Percentiles rank a stretch among this genome's conserved stretches.
phyloP scores from a whole-genome alignment of 2,888 invertebrate genomes.

The Hecatera dysodea region DNA sequence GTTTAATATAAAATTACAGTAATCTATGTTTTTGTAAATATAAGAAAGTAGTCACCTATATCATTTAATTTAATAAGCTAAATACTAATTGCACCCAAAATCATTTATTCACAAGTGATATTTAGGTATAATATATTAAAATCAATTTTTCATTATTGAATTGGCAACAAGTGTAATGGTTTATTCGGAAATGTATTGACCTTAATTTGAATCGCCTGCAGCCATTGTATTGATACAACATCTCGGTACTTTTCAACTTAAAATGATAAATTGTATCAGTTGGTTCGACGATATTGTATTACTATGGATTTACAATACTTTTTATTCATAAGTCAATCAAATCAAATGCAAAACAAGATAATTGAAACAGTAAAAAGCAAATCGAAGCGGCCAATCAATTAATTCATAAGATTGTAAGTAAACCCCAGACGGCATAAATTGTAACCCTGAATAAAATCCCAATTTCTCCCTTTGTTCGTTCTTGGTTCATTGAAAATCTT shows the following conservation, averaged over 20 bases:
- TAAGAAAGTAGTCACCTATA: too few relatives aligned
- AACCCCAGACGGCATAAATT: constrained; percentile 65
- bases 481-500: constrained; percentile 78
- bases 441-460: constrained; percentile 69
- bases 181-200: neutral
- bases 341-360: constrained; percentile 47
- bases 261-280: neutral
- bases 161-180: constrained; percentile 42
- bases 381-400: constrained; percentile 67
- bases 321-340: constrained; percentile 19
- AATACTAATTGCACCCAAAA: neutral
- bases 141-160: constrained; percentile 8
- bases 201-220: constrained; percentile 19
- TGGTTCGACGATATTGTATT: too few relatives aligned
- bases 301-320: neutral
- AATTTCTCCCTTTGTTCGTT: constrained; percentile 78
- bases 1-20: neutral
- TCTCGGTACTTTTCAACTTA: neutral
- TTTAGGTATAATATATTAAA: neutral
- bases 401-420: constrained; percentile 68
- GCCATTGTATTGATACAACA: constrained; percentile 11
- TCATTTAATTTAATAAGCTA: neutral
- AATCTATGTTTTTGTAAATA: too few relatives aligned
- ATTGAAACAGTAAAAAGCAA: constrained; percentile 61
- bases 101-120: neutral